Base-by-base conservation (phyloP, 2,797 vertebrate genomes). In the Rhinogobio ventralis region DNA sequence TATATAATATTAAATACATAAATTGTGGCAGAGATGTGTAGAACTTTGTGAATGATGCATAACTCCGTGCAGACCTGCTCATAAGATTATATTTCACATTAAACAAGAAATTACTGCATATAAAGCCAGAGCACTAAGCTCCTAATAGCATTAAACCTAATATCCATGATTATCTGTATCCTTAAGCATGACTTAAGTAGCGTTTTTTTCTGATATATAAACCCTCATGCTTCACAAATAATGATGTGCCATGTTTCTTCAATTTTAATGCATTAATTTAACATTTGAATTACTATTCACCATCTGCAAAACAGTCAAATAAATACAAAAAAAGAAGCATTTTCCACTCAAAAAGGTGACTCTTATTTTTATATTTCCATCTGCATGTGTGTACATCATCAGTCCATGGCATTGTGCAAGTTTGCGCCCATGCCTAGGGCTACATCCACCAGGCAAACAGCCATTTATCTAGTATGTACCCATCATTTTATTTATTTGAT, bases 31-130 rank as follows among this genome's bases (percentile, higher is more conserved):
- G 57, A 5, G n/a, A 62, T 62, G 25, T 64, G 60, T 30, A 30
- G 13, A 64, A 64, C 6, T 75, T 55, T 15, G 11, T 75, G 49
- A 75, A 75, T n/a, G 49, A 55, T 55, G 13, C 5, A 11, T 23
- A 74, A 33, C 72, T 72, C 25, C 13, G 46, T 74, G 28, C 46
- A 23, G 49, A 28, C 6, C 11, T 75, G 30, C 73, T 55, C 28
- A 15, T 75, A 36, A 75, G 55, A 77, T 60, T 77, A 77, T 42
- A 60, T 17, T 77, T 77, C 3, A 17, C 53, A 42, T 60, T 77
- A 42, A 77, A 77, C 33, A 42, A 77, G 13, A 53, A 77, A 42
- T 77, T 77, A 77, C 36, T 2, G 14, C 53, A 42, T 33, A 23
- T 77, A 60, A 77, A 60, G 53, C 36, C 33, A 25, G 60, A 3